phyloP scores from a whole-genome alignment of 2,797 vertebrate genomes.

The Lemur catta region DNA sequence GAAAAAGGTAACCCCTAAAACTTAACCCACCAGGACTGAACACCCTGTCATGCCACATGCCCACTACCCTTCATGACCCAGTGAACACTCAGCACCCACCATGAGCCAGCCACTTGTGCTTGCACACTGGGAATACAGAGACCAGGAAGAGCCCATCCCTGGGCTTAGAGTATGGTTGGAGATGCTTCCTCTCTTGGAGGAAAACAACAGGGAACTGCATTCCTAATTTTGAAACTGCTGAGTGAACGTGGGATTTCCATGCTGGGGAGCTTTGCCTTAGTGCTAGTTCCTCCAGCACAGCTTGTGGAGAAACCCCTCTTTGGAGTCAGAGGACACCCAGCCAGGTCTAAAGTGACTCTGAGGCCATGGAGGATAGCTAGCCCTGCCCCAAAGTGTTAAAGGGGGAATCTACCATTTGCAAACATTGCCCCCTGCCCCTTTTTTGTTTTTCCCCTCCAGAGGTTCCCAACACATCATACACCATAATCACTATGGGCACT shows the following conservation, averaged over 20 bases:
- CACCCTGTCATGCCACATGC: rapidly evolving
- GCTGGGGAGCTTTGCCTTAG: not conserved
- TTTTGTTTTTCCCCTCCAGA: not conserved
- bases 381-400: not conserved
- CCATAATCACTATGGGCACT: not conserved
- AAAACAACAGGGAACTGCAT: not conserved
- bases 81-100: not conserved
- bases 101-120: not conserved
- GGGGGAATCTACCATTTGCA: not conserved
- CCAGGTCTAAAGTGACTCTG: not conserved
- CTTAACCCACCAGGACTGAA: not conserved
- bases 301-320: not conserved
- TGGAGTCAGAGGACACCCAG: not conserved
- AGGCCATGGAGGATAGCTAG: not conserved
- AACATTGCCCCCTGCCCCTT: not conserved
- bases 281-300: not conserved
- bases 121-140: not conserved
- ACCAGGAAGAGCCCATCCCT: not conserved
- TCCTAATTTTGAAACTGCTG: not conserved
- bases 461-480: not conserved
- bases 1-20: not conserved
- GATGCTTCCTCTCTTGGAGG: not conserved
- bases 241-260: not conserved
- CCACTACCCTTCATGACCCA: not conserved
- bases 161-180: not conserved